A percentile compares a stretch with the other conserved stretches of the same genome.
Evolutionary conservation across 2,113 vertebrate genomes (phyloP).

Genomic region (Ranitomeya imitator): DNA sequence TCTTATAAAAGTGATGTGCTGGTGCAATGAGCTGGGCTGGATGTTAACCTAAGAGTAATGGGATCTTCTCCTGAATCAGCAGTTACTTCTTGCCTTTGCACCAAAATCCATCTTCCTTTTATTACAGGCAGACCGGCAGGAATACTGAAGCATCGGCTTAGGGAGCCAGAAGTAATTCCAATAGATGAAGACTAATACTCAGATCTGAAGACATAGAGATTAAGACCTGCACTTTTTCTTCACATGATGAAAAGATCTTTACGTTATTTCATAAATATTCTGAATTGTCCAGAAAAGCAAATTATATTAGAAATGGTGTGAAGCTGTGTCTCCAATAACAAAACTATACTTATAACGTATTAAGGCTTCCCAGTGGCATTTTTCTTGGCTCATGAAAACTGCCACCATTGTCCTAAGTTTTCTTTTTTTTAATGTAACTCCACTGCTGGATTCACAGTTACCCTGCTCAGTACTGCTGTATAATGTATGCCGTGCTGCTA

Average conservation of each 20-base stretch:
- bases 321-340: too few species aligned
- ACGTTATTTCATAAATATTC: background rate
- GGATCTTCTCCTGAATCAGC: background rate
- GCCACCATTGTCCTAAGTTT: too few species aligned
- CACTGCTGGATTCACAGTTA: too few species aligned
- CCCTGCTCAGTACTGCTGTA: too few species aligned
- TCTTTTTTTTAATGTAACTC: too few species aligned
- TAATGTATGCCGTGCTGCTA: too few species aligned
- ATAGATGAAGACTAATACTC: background rate
- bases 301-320: too few species aligned
- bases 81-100: background rate
- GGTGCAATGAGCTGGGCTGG: background rate
- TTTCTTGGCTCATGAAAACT: too few species aligned
- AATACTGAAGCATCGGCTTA: background rate
- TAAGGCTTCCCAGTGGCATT: too few species aligned
- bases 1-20: background rate
- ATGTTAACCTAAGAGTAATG: constrained; percentile 1
- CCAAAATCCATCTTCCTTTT: background rate
- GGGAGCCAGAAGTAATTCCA: background rate
- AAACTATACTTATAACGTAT: too few species aligned
- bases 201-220: background rate
- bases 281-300: too few species aligned
- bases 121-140: constrained; percentile 9
- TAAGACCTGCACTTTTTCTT: background rate
- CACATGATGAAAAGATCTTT: background rate